Base-by-base conservation (phyloP, 2,888 invertebrate species). In the Latrodectus hesperus region DNA sequence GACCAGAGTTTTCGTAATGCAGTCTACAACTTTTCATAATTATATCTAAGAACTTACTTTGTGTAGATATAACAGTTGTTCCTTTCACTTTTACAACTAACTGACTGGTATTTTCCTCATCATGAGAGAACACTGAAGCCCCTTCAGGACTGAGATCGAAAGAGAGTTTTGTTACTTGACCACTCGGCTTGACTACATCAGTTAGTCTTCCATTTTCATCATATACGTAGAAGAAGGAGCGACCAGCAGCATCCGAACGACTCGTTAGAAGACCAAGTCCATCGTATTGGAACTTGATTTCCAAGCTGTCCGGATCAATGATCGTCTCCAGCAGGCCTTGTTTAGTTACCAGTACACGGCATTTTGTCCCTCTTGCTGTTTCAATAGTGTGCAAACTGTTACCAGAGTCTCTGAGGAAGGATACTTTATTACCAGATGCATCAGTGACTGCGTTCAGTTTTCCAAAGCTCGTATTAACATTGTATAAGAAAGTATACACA, bases 401-500 rank as follows among this genome's bases (percentile, higher is more conserved):
- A 60, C 92, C 92, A 89, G 93, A 93, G 89, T 93, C 93, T 38
- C 93, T 90, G 16, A 92, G 91, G 83, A 94, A 92, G 82, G 91
- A 91, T 60, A 94, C 91, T 88, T 92, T 92, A 70, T 93, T 91
- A 75, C 97, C 97, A 8, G 97, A 97, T 0, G 97, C 96, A 91
- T 98, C 98, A 0, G 97, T 97, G 0, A 99, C 97, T 0, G 97
- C 96, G 91, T 96, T 97, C 26, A 99, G 93, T 92, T 97, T 98
- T 0, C 99, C 99, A 91, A 97, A 98, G 91, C 97, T 98, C 0
- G 98, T 98, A 92, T 98, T 98, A 0, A 98, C 97, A 90, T 97
- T 98, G 93, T 99, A 99, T 0, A 97, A 96, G 92, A 99, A 99
- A 3, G 96, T 95, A 92, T 98, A 99, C 90, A 96, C 95, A 5